phyloP scores from a whole-genome alignment of 1,140 invertebrate genomes.

The Pinna nobilis region DNA sequence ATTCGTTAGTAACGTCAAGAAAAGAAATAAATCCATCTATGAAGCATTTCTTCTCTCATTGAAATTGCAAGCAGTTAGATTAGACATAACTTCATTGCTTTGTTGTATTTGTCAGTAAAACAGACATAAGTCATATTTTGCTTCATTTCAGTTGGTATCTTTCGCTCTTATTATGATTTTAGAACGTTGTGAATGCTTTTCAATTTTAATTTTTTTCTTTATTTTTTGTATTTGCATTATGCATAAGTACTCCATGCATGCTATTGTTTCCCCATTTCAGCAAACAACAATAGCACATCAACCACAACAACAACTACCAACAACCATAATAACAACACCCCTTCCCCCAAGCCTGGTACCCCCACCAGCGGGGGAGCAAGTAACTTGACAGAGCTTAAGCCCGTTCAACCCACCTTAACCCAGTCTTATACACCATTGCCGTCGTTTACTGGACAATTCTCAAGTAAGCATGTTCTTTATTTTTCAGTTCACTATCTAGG shows the following conservation, averaged over 20 bases:
- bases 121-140: too few species aligned
- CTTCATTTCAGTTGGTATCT: too few species aligned
- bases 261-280: constrained; percentile 48
- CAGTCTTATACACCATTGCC: constrained; percentile 43
- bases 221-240: too few species aligned
- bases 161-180: too few species aligned
- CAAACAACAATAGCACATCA: constrained; percentile 43
- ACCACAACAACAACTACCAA: constrained; percentile 37
- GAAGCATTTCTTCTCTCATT: too few species aligned
- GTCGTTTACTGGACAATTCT: constrained; percentile 46
- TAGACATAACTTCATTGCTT: too few species aligned
- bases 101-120: too few species aligned
- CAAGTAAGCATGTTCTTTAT: constrained; percentile 45
- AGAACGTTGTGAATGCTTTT: too few species aligned
- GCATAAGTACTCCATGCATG: constrained; percentile 43
- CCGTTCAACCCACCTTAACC: constrained; percentile 46
- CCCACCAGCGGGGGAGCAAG: constrained; percentile 33
- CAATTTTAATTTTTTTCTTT: too few species aligned
- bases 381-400: constrained; percentile 49
- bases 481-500: too few species aligned
- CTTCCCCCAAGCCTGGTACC: constrained; percentile 39
- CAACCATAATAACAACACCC: constrained; percentile 40
- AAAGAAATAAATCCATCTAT: too few species aligned
- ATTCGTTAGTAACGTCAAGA: constrained; percentile 14
- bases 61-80: too few species aligned